Evolutionary conservation across 2,113 vertebrate species (phyloP).

Genomic region (Lathamus discolor): DNA sequence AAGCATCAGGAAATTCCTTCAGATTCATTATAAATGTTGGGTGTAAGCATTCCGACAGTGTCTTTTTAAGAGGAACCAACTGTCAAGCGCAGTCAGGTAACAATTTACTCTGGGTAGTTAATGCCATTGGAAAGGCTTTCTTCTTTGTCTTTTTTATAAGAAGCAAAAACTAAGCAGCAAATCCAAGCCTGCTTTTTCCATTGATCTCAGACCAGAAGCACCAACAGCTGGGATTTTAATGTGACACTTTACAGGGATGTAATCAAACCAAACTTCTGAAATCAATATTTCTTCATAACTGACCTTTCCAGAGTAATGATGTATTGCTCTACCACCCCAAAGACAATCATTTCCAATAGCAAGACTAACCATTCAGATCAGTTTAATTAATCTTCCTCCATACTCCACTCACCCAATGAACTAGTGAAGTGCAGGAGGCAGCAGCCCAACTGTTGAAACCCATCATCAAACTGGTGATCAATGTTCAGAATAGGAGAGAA

Average conservation of each 20-base stretch:
- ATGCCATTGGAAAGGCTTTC: neutral
- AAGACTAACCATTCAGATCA: slow-evolving; percentile 52
- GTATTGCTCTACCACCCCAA: neutral
- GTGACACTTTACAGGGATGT: neutral
- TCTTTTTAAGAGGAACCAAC: slow-evolving; percentile 2
- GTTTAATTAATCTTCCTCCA: slow-evolving; percentile 53
- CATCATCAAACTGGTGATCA: neutral
- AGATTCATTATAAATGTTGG: neutral
- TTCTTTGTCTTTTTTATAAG: neutral
- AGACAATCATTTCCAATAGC: slow-evolving; percentile 36
- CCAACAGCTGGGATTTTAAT: slow-evolving; percentile 23
- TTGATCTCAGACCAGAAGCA: neutral
- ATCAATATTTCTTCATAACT: slow-evolving; percentile 65
- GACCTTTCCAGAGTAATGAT: slow-evolving; percentile 62
- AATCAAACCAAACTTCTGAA: slow-evolving; percentile 60
- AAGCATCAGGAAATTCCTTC: slow-evolving; percentile 1
- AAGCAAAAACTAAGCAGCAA: neutral
- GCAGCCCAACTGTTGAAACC: slow-evolving; percentile 1
- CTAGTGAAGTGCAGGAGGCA: neutral
- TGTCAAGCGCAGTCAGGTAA: neutral
- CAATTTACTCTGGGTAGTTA: neutral
- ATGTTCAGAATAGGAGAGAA: neutral
- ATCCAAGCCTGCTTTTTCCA: neutral
- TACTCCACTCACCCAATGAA: neutral
- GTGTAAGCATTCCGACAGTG: neutral